Percentiles rank a stretch among this genome's conserved stretches.
phyloP scores from a whole-genome alignment of 2,888 invertebrate species.

The Dryococelus australis region DNA sequence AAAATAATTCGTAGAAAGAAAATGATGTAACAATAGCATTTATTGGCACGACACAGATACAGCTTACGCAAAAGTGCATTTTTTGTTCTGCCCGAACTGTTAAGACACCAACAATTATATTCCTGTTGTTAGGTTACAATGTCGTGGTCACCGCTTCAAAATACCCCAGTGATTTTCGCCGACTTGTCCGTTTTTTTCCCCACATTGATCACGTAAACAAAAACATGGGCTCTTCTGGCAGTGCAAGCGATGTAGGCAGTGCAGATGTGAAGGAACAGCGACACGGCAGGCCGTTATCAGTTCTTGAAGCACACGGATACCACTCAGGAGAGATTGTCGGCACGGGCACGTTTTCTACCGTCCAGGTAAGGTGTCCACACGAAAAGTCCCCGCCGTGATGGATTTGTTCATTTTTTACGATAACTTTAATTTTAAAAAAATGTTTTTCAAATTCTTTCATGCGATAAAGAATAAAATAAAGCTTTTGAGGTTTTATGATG shows the following conservation, averaged over 20 bases:
- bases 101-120: background rate
- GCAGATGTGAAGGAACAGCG: background rate
- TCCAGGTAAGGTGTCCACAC: background rate
- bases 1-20: too few species aligned
- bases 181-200: background rate
- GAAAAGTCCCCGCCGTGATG: too few species aligned
- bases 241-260: background rate
- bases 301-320: background rate
- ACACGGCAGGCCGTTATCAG: background rate
- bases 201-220: background rate
- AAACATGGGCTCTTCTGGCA: background rate
- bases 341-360: background rate
- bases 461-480: too few species aligned
- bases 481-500: too few species aligned
- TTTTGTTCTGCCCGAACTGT: background rate
- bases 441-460: too few species aligned
- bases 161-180: background rate
- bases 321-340: background rate
- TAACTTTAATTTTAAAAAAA: too few species aligned
- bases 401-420: too few species aligned
- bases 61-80: background rate
- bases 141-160: background rate
- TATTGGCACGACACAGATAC: too few species aligned
- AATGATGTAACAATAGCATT: too few species aligned
- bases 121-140: background rate